Conservation (phyloP, 2,797 vertebrate species). For the Coregonus suidteri region DNA sequence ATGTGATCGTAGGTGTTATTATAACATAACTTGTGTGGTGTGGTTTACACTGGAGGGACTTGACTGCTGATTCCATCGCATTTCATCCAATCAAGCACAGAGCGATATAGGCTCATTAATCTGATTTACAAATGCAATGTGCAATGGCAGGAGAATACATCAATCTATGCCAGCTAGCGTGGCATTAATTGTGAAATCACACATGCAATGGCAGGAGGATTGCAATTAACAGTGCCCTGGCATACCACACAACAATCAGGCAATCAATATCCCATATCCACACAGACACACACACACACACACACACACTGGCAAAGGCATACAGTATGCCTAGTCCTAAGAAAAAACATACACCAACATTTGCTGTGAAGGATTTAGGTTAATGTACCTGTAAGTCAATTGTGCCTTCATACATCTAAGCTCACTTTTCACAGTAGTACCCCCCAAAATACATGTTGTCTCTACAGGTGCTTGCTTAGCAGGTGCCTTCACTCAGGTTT, state of each 20-base stretch:
- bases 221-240: no score
- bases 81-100: background rate
- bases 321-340: background rate
- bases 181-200: no score
- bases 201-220: no score
- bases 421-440: background rate
- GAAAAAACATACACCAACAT: background rate
- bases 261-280: background rate
- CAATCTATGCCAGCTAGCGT: background rate
- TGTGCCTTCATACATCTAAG: background rate
- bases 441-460: no score
- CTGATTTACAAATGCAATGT: background rate
- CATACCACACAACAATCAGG: background rate
- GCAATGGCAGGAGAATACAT: background rate
- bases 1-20: no score
- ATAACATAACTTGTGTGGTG: no score
- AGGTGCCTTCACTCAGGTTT: no score
- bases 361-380: background rate
- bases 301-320: background rate
- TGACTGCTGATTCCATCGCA: background rate
- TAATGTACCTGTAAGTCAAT: no score
- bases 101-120: background rate
- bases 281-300: slow-evolving; percentile 1
- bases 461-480: no score
- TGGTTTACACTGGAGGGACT: background rate